These are phyloP conservation scores for Bombus breviceps DNA, from an alignment of 1,140 invertebrate species.

Conservation along the genomic window DNA sequence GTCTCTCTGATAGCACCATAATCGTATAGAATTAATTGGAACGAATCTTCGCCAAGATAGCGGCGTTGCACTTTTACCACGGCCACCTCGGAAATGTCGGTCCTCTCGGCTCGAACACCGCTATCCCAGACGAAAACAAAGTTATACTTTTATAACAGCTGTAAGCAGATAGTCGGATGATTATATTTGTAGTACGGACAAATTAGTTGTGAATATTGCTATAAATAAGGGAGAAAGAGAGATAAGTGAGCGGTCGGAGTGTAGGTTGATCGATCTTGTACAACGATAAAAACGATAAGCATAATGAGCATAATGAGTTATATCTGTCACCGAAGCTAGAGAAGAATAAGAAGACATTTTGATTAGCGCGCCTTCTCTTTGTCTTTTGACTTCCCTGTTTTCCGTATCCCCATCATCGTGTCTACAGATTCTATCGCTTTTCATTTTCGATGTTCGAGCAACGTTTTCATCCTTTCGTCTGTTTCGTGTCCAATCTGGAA, in stretches of 20 bases:
- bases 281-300: background rate
- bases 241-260: background rate
- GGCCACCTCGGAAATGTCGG: constrained; percentile 4
- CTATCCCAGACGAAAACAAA: background rate
- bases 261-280: background rate
- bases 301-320: background rate
- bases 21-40: constrained; percentile 57
- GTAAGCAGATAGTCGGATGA: background rate
- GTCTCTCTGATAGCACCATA: constrained; percentile 35
- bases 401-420: background rate
- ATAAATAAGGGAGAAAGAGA: background rate
- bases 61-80: constrained; percentile 35
- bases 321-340: background rate
- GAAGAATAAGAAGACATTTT: background rate
- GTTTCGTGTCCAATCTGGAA: constrained; percentile 40
- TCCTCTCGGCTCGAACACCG: background rate
- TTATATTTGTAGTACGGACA: background rate
- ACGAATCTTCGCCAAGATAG: constrained; percentile 10
- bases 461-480: constrained; percentile 44
- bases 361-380: background rate
- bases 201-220: background rate
- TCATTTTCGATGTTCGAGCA: constrained; percentile 13
- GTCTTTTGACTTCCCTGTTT: background rate
- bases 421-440: background rate
- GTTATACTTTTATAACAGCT: constrained; percentile 12